Conservation (phyloP, 2,797 vertebrate species). For the Myripristis jacobus region DNA sequence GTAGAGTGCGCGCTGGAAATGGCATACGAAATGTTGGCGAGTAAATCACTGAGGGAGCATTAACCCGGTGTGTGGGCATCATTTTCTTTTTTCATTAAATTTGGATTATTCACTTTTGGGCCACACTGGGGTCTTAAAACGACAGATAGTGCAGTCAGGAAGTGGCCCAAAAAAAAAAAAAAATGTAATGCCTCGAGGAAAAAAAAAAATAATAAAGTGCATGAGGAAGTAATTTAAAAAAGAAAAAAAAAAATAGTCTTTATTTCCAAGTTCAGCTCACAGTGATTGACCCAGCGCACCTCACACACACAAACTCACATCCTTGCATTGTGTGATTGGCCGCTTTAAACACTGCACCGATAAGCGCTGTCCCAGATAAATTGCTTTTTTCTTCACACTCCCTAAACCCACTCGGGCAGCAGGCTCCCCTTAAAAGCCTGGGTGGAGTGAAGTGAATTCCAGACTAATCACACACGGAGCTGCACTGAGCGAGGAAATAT, state of each 20-base stretch:
- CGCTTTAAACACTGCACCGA: constrained; percentile 52
- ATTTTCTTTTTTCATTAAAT: constrained; percentile 25
- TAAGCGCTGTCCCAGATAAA: constrained; percentile 59
- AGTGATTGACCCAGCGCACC: constrained; percentile 37
- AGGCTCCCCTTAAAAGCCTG: neutral
- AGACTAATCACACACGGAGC: constrained; percentile 16
- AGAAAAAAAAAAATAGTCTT: constrained; percentile 11
- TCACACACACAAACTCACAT: constrained; percentile 15
- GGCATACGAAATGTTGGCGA: neutral
- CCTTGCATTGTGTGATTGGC: constrained; percentile 54
- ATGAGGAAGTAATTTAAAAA: constrained; percentile 9
- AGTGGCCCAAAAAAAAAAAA: constrained; percentile 1
- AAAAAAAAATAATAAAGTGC: no score
- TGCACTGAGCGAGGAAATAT: constrained; percentile 15
- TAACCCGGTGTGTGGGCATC: constrained; percentile 14
- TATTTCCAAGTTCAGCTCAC: constrained; percentile 22
- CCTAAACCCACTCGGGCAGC: constrained; percentile 28
- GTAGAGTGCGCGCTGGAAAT: neutral
- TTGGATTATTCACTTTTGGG: constrained; percentile 23
- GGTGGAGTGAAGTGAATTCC: constrained; percentile 11
- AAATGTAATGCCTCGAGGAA: neutral
- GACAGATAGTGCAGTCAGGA: neutral
- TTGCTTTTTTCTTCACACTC: constrained; percentile 46
- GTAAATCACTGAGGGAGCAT: constrained; percentile 27
- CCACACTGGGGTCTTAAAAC: neutral